These are phyloP conservation scores for Gallinago jamesoni DNA, from an alignment of 2,113 vertebrate species.

Conservation along the genomic window DNA sequence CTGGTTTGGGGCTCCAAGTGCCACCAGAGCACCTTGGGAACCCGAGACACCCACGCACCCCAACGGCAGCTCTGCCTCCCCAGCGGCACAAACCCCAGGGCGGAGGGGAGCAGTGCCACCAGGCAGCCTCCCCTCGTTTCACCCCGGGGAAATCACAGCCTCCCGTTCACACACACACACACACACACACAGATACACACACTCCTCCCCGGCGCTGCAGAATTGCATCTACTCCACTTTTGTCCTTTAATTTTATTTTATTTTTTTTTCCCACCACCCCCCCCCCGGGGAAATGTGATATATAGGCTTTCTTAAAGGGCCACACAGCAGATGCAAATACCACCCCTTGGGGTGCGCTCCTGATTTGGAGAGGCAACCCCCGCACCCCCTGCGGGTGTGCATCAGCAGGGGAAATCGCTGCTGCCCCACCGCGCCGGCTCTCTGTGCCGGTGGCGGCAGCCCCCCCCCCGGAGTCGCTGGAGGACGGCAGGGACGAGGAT, in stretches of 20 bases:
- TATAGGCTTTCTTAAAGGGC: neutral
- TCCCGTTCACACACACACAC: neutral
- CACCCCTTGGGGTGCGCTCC: rapidly evolving
- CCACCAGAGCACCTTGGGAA: neutral
- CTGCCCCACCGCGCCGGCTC: rapidly evolving
- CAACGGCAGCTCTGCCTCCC: neutral
- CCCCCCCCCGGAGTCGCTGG: neutral
- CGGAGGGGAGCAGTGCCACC: neutral
- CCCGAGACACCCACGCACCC: neutral
- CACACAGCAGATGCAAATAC: rapidly evolving
- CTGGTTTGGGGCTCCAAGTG: neutral
- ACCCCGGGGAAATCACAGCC: neutral
- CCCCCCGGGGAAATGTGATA: neutral
- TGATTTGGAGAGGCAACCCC: rapidly evolving
- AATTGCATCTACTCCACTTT: neutral
- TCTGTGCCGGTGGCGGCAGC: neutral
- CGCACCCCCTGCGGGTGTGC: rapidly evolving
- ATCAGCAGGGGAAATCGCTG: rapidly evolving
- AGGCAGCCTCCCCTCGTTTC: neutral
- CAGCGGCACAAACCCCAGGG: rapidly evolving
- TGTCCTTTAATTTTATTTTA: neutral
- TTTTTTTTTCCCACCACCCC: neutral
- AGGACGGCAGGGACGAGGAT: neutral
- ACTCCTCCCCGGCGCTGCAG: neutral
- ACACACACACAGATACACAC: neutral